Base-by-base conservation (phyloP, 2,888 invertebrate species). In the Eupithecia pulchellata region DNA sequence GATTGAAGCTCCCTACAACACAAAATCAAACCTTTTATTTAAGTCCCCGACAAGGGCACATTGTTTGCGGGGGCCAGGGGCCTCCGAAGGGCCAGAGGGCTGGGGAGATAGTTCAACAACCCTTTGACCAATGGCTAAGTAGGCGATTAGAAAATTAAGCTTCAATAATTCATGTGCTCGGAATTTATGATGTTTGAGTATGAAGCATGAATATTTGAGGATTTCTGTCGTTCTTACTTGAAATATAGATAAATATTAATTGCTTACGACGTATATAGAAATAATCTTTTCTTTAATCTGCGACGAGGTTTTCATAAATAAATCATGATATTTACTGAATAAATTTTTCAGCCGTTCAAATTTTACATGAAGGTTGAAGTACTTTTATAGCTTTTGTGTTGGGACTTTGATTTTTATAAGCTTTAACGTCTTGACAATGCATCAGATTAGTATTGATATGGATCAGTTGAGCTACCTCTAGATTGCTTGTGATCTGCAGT, bases 1-100 rank as follows among this genome's bases (percentile, higher is more conserved):
- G 90, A 86, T 84, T 82, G 82, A 86, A 83, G 86, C 84, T 85
- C 89, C 91, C 90, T 92, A 91, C 91, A 93, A 93, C 93, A 92
- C 88, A 90, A 94, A 94, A 94, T 94, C 94, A 94, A 94, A 93
- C 93, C 93, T 94, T 94, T 94, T 94, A 94, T 94, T 93, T 94
- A 93, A 93, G 89, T 89, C 89, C 42, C 88, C 80, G 85, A 90
- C 91, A 90, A 86, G 66, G 69, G 67, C 55, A 64, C 67, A 83
- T 85, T 89, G 88, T 89, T 90, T 89, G 88, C 81, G 80, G 78
- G 75, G 70, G 70, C 73, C 75, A 57, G 64, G 68, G 55, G 47
- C 52, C 20, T 3, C 1, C 52, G 52, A 4, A 52, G 52, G 20
- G 52, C 52, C 76, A 47, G 75, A 79, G 78, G 80, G 75, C 79